Conservation (phyloP, 2,113 vertebrate genomes). For the zebrafish (Danio rerio) region GRCz12tu NC_133200.1:19011501-19012000, state of each 20-base stretch:
- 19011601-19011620: conserved; percentile 47
- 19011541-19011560: conserved; percentile 39
- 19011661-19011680: background rate
- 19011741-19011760: background rate
- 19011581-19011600: conserved; percentile 3
- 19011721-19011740: background rate
- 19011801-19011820: conserved; percentile 21
- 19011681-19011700: conserved; percentile 32
- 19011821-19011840: background rate
- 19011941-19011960: background rate
- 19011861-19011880: background rate
- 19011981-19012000: background rate
- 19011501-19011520: conserved; percentile 59
- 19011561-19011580: conserved; percentile 24
- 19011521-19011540: conserved; percentile 53
- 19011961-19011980: conserved; percentile 4
- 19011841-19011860: background rate
- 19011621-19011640: conserved; percentile 29
- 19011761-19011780: conserved; percentile 44
- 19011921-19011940: conserved; percentile 20
- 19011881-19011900: conserved; percentile 13
- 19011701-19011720: background rate
- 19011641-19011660: background rate
- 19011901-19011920: conserved; percentile 40
- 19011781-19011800: background rate